A percentile compares a stretch with the other conserved stretches of the same genome.
These are phyloP conservation scores for Thalassarche chlororhynchos DNA, from an alignment of 2,113 vertebrate genomes.

Conservation along the genomic window DNA sequence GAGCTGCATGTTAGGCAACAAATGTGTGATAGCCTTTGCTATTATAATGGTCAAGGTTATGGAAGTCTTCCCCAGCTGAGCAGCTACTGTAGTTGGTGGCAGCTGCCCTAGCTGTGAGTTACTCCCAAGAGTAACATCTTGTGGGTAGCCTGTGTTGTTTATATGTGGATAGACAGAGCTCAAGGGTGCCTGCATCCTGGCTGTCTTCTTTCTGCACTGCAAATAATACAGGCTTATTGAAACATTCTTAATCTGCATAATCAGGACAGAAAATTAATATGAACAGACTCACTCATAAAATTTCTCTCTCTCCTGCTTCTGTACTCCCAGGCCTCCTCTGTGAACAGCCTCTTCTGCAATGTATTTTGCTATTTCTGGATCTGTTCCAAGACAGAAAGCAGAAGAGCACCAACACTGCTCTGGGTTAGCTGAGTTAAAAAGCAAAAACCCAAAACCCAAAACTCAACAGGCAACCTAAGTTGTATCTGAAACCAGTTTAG, in stretches of 20 bases:
- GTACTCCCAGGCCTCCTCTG: background rate
- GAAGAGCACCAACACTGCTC: background rate
- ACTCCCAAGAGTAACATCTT: background rate
- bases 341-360: background rate
- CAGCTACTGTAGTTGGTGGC: background rate
- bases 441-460: background rate
- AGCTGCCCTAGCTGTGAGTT: background rate
- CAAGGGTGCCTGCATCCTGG: background rate
- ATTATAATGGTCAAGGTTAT: background rate
- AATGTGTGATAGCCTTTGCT: background rate
- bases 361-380: background rate
- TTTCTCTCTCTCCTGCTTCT: background rate
- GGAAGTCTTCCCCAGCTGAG: background rate
- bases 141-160: background rate
- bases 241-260: background rate
- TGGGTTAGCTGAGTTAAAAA: background rate
- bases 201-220: background rate
- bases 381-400: background rate
- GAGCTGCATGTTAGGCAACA: background rate
- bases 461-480: background rate
- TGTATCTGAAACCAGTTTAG: background rate
- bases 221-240: background rate
- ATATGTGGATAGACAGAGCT: background rate
- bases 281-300: background rate
- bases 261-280: background rate